phyloP scores from a whole-genome alignment of 92 coral and sea anemone genomes.

The Epizoanthus illoricatus region DNA sequence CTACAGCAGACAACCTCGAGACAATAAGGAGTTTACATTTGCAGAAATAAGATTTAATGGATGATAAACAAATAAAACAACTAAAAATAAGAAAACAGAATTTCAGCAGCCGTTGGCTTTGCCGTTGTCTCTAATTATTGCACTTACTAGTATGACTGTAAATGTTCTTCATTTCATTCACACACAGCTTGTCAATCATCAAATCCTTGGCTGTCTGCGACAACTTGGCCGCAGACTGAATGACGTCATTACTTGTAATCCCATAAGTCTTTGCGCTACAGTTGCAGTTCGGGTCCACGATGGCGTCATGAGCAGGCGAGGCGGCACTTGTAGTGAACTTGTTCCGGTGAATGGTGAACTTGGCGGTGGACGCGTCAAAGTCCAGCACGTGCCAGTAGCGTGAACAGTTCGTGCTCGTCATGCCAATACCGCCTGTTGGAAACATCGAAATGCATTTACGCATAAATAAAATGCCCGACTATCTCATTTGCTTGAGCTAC shows the following conservation, averaged over 20 bases:
- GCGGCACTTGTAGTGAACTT: slow-evolving; percentile 55
- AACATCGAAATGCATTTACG: background rate
- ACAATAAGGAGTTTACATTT: too few species aligned
- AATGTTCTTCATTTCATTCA: slow-evolving; percentile 78
- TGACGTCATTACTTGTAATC: slow-evolving; percentile 66
- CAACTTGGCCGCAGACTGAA: slow-evolving; percentile 58
- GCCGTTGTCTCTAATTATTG: too few species aligned
- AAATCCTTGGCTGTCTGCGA: slow-evolving; percentile 65
- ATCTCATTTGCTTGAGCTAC: too few species aligned
- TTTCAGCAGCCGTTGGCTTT: too few species aligned
- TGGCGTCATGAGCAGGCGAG: slow-evolving; percentile 44
- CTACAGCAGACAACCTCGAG: too few species aligned
- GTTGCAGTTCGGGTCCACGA: slow-evolving; percentile 76
- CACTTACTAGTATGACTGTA: slow-evolving; percentile 68
- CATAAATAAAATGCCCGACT: too few species aligned
- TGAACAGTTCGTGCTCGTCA: slow-evolving; percentile 68
- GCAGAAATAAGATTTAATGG: too few species aligned
- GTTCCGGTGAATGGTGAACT: slow-evolving; percentile 71
- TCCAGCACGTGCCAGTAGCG: slow-evolving; percentile 85
- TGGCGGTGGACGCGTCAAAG: slow-evolving; percentile 86
- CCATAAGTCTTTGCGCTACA: slow-evolving; percentile 50
- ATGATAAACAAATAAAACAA: too few species aligned
- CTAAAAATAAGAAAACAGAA: too few species aligned
- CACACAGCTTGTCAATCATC: slow-evolving; percentile 80
- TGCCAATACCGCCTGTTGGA: slow-evolving; percentile 56